Base-by-base conservation (phyloP, 2,113 vertebrate species). In the Varanus salvator region DNA sequence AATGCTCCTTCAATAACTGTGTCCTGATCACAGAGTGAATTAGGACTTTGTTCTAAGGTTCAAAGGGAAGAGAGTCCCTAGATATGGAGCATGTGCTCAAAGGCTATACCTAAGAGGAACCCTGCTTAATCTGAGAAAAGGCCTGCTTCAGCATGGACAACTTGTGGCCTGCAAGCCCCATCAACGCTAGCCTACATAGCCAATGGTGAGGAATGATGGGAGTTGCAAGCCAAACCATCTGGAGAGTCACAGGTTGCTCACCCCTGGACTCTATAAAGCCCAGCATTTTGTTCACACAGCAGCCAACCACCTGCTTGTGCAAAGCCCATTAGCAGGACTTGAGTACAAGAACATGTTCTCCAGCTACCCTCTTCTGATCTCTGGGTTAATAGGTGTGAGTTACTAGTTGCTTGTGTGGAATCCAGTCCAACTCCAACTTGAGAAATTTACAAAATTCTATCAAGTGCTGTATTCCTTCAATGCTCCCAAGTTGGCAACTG, bases 1-100 rank as follows among this genome's bases (percentile, higher is more conserved):
- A 76, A 34, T 0, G 0, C 1, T 17, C 1, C 0, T 0, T 71
- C 76, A 23, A 77, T 48, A 66, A 15, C 0, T 76, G 71, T 83
- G 19, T 90, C 89, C 69, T 34, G 69, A 0, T 71, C 0, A 0
- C n/a, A 88, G 2, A 15, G 44, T 5, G 5, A 0, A 57, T 4
- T 66, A 3, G 19, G 38, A 57, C 0, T 29, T 9, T 81, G 7
- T 17, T 76, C 19, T 31, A 27, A 60, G 54, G 66, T 14, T 85
- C 9, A 15, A 69, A 52, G 83, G 81, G 0, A 19, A 34, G 87
- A 54, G 80, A 34, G 15, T 64, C 5, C 25, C 74, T 48, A 50
- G 68, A 92, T 31, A 3, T 34, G 21, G 17, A 1, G 2, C 6
- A 88, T 90, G 85, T 1, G 1, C 71, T 25, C 69, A 60, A 34